Conservation (phyloP, 1,140 invertebrate species). For the Calosoma granatense region DNA sequence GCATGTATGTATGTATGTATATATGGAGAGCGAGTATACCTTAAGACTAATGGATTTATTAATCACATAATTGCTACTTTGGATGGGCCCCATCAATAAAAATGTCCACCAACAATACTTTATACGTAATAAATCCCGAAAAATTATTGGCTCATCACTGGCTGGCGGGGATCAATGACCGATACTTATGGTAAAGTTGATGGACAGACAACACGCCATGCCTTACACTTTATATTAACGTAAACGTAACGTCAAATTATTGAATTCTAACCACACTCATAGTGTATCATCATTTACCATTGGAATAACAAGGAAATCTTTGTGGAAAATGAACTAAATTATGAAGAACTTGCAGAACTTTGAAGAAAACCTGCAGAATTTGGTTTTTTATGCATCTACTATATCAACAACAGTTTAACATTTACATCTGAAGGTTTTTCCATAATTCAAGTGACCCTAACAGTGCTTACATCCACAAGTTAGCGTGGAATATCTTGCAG, state of each 20-base stretch:
- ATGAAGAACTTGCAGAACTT: neutral
- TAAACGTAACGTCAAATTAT: too few relatives aligned
- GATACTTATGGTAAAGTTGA: too few relatives aligned
- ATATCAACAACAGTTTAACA: neutral
- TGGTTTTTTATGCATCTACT: neutral
- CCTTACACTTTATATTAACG: too few relatives aligned
- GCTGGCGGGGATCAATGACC: neutral
- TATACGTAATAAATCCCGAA: neutral
- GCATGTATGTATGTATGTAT: too few relatives aligned
- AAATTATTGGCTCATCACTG: neutral
- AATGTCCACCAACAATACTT: neutral
- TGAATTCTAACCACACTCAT: neutral
- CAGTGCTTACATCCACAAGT: neutral
- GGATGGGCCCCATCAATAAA: neutral
- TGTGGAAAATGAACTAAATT: neutral
- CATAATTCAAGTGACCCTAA: neutral
- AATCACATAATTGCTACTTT: neutral
- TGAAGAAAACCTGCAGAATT: neutral
- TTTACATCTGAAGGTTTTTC: neutral
- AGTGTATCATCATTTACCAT: neutral
- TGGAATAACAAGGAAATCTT: neutral
- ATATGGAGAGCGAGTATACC: too few relatives aligned
- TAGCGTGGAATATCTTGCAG: neutral
- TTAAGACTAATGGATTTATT: neutral
- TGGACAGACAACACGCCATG: too few relatives aligned